Conservation (phyloP, 2,113 vertebrate genomes). For the Seriola dumerili region DNA sequence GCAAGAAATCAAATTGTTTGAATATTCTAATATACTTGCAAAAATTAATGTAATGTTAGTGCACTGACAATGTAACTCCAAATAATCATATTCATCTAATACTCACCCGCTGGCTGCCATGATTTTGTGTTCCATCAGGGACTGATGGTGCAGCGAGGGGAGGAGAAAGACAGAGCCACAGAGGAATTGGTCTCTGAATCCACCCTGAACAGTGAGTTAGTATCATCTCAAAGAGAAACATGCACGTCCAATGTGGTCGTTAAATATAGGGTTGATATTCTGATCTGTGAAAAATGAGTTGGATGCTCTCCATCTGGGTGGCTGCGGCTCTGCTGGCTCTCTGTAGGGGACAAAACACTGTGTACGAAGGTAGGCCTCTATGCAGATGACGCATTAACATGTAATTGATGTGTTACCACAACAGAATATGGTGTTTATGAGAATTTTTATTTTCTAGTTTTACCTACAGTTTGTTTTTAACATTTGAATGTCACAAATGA, state of each 20-base stretch:
- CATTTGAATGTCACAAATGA: not conserved
- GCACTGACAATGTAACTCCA: not conserved
- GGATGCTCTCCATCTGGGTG: slow-evolving; percentile 66
- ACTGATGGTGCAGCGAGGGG: slow-evolving; percentile 50
- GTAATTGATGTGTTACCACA: not conserved
- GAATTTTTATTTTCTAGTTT: not conserved
- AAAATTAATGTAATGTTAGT: not conserved
- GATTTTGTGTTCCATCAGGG: slow-evolving; percentile 50
- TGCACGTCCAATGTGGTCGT: slow-evolving; percentile 47
- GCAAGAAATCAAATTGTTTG: not conserved
- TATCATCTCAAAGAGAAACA: slow-evolving; percentile 48
- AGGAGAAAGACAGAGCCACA: slow-evolving; percentile 58
- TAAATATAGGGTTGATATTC: slow-evolving; percentile 41
- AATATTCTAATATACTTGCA: not conserved
- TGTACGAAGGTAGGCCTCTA: slow-evolving; percentile 77
- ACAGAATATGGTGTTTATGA: not conserved
- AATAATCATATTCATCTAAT: slow-evolving; percentile 3
- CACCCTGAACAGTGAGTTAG: slow-evolving; percentile 46
- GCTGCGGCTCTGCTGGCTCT: slow-evolving; percentile 60
- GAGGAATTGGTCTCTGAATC: slow-evolving; percentile 63
- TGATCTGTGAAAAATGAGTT: slow-evolving; percentile 75
- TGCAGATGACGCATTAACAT: slow-evolving; percentile 11
- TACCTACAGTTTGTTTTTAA: slow-evolving; percentile 2
- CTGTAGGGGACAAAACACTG: slow-evolving; percentile 62
- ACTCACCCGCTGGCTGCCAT: slow-evolving; percentile 6